Evolutionary conservation across 2,888 invertebrate genomes (phyloP).

Genomic region (Halictus quadricinctus): DNA sequence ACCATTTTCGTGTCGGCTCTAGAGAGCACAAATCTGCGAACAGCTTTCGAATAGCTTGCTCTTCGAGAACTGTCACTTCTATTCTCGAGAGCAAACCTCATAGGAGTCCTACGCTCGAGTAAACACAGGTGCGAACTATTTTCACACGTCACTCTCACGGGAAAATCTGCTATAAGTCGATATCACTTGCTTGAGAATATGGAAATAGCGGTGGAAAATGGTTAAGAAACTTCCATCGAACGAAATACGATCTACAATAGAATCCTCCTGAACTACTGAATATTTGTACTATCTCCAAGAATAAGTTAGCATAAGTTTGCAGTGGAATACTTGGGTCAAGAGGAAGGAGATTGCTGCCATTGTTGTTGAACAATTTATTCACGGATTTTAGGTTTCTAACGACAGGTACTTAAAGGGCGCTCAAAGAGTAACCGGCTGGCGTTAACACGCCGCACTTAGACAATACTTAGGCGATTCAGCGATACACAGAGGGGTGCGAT

Average conservation of each 20-base stretch:
- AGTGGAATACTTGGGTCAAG: background rate
- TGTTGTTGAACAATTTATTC: background rate
- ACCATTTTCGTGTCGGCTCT: background rate
- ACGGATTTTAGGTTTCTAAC: background rate
- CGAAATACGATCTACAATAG: background rate
- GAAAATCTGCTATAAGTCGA: slow-evolving; percentile 6
- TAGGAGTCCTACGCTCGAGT: background rate
- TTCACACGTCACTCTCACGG: background rate
- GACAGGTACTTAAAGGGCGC: background rate
- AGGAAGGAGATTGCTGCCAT: background rate
- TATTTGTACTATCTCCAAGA: background rate
- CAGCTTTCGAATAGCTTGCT: slow-evolving; percentile 1
- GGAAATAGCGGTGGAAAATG: background rate
- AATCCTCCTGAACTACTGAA: no score
- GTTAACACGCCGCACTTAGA: background rate
- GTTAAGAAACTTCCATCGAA: background rate
- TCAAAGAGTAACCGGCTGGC: background rate
- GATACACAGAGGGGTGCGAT: background rate
- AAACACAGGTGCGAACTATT: background rate
- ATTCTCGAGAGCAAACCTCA: slow-evolving; percentile 1
- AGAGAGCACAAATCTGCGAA: background rate
- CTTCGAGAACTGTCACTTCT: slow-evolving; percentile 1
- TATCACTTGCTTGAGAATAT: background rate
- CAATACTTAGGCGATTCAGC: background rate
- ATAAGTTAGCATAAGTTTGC: background rate